Evolutionary conservation across 2,113 vertebrate genomes (phyloP), one percentile per base, ranked within the genome.

Genomic region (Prunella himalayana): DNA sequence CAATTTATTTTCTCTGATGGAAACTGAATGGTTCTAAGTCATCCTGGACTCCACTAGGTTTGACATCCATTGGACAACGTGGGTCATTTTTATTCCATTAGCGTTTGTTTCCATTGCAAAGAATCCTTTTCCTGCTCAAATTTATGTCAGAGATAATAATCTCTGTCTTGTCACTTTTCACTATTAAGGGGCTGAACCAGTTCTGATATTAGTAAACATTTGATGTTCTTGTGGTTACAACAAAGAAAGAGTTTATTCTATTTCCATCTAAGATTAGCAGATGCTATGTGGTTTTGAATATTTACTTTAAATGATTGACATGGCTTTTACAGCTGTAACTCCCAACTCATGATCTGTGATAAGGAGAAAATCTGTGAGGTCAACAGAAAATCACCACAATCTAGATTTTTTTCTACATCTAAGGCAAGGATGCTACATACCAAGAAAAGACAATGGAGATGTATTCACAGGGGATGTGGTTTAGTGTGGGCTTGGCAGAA

Each of bases 51-150:
- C 86, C 84, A 88, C 35, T 42, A 56, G 87, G 71, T 77, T 87
- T 97, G 94, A 97, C 92, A 96, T 91, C 86, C 23, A 23, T 82
- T 85, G 95, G 84, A 94, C 92, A 86, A 73, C 31, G 30, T 1
- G 3, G 69, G 88, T 97, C 76, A 92, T 95, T 95, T 97, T 95
- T 96, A 94, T 95, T 97, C 96, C 94, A 97, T 97, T 97, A 97
- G 30, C 11, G 72, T 64, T 92, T 89, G 57, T 95, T 96, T 97
- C 89, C 82, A 63, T 85, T 97, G 94, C 96, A 93, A 95, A 78
- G 75, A 93, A 75, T 88, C 49, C 42, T 83, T 72, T 96, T 78
- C 91, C 51, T 89, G 41, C 61, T 92, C 86, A 96, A 92, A 97
- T 97, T 97, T 96, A 72, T 97, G 96, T 94, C 95, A 96, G 87